Evolutionary conservation across 2,888 invertebrate genomes (phyloP), one percentile per base, ranked within the genome.

Genomic region (Stenichneumon culpator): DNA sequence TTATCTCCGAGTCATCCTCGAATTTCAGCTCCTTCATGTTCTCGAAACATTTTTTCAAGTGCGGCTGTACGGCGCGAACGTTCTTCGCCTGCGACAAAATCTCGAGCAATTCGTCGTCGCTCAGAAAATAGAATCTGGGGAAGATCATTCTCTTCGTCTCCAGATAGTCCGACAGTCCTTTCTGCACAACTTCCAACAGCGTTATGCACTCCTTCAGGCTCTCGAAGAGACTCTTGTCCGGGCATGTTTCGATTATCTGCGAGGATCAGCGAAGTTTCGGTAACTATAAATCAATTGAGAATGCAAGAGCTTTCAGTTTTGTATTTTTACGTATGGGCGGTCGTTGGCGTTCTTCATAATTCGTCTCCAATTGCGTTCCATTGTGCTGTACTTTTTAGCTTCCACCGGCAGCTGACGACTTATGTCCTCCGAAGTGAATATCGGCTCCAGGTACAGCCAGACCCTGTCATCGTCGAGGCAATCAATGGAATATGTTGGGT

Each of bases 361-460:
- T 83, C 97, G 94, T 77, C 96, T 95, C 98, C 98, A 98, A 86
- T 96, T 96, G 52, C 97, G 95, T 91, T 97, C 97, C 95, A 97
- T 97, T 9, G 96, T 96, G 54, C 95, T 95, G 92, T 97, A 98
- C 91, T 97, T 97, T 91, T 97, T 97, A 19, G 96, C 96, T 93
- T 98, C 97, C 5, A 96, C 94, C 0, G 97, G 97, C 91, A 98
- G 94, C 92, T 97, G 97, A 0, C 96, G 95, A 70, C 96, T 96
- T 83, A 98, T 97, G 91, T 97, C 97, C 89, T 97, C 97, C 5
- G 97, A 97, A 0, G 96, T 96, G 92, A 98, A 97, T 89, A 98
- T 97, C 0, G 97, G 97, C 91, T 97, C 97, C 90, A 98, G 92
- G 89, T 97, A 97, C 95, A 97, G 96, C 97, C 97, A 98, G 86